A percentile compares a stretch with the other conserved stretches of the same genome.
These are phyloP conservation scores for Tenodera sinensis DNA, from an alignment of 2,888 invertebrate genomes.

Conservation along the genomic window DNA sequence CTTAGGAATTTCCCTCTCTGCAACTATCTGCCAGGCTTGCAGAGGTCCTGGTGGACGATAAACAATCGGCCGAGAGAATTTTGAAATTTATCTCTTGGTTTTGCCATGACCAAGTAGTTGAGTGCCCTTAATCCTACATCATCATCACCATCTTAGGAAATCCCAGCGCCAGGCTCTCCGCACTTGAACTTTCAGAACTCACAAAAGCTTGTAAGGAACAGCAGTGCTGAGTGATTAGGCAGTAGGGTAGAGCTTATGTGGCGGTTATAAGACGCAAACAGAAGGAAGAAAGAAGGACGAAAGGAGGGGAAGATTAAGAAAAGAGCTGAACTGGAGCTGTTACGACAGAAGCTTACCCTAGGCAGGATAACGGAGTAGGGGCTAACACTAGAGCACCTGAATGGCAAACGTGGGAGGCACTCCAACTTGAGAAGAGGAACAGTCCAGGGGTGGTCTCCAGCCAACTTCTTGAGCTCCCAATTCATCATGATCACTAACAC, in stretches of 20 bases:
- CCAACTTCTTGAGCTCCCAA: neutral
- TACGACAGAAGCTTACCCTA: neutral
- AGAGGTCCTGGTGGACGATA: too few species aligned
- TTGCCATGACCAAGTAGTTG: too few species aligned
- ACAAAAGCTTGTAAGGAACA: too few species aligned
- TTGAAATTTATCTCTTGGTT: too few species aligned
- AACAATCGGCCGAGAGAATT: too few species aligned
- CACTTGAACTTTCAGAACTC: too few species aligned
- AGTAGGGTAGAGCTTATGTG: neutral
- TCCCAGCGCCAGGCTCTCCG: too few species aligned
- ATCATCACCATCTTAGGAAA: too few species aligned
- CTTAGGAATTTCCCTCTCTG: too few species aligned
- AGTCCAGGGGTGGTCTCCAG: neutral
- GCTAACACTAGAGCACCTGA: neutral
- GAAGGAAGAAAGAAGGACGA: neutral
- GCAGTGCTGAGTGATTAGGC: neutral
- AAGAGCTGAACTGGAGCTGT: neutral
- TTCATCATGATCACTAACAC: neutral
- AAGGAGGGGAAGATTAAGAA: neutral
- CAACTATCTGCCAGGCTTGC: too few species aligned
- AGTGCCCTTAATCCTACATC: too few species aligned
- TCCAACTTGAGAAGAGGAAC: neutral
- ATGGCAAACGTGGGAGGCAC: neutral
- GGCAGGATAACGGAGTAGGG: neutral
- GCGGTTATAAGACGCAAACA: neutral